phyloP scores from a whole-genome alignment of 1,140 invertebrate genomes.

The Phymastichus coffea region DNA sequence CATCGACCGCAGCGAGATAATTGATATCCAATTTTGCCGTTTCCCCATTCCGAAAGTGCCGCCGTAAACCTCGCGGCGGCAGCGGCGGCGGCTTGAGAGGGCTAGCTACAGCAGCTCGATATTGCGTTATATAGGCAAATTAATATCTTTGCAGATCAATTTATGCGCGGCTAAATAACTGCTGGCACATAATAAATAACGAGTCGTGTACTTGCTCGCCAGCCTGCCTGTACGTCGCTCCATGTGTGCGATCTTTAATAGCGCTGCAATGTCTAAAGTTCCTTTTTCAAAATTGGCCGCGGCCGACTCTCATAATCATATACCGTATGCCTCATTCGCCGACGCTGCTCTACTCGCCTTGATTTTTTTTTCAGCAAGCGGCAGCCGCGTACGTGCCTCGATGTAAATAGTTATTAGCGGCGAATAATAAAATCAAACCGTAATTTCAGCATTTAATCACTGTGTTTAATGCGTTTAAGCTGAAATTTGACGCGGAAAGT shows the following conservation, averaged over 20 bases:
- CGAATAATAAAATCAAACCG: background rate
- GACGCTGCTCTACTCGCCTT: too few species aligned
- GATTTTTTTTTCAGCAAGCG: too few species aligned
- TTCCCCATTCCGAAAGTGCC: conserved; percentile 18
- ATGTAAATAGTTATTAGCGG: conserved; percentile 4
- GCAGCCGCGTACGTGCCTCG: too few species aligned
- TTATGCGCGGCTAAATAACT: conserved; percentile 28
- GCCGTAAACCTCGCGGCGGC: conserved; percentile 16
- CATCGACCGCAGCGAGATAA: conserved; percentile 13
- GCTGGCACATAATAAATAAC: conserved; percentile 27
- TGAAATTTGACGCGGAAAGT: too few species aligned
- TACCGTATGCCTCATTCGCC: too few species aligned
- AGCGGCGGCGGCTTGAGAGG: background rate
- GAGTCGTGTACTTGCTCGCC: too few species aligned
- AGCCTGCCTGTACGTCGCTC: too few species aligned
- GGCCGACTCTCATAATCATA: too few species aligned
- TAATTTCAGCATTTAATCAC: conserved; percentile 6
- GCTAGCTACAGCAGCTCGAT: too few species aligned
- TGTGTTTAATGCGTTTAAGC: conserved; percentile 8
- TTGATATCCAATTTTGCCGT: conserved; percentile 28
- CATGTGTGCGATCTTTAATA: conserved; percentile 1
- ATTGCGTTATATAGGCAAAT: too few species aligned
- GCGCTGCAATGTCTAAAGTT: conserved; percentile 9
- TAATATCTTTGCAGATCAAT: conserved; percentile 29
- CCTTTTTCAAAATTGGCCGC: conserved; percentile 9